Base-by-base conservation (phyloP, 1,140 invertebrate genomes). In the Andricus grossulariae region DNA sequence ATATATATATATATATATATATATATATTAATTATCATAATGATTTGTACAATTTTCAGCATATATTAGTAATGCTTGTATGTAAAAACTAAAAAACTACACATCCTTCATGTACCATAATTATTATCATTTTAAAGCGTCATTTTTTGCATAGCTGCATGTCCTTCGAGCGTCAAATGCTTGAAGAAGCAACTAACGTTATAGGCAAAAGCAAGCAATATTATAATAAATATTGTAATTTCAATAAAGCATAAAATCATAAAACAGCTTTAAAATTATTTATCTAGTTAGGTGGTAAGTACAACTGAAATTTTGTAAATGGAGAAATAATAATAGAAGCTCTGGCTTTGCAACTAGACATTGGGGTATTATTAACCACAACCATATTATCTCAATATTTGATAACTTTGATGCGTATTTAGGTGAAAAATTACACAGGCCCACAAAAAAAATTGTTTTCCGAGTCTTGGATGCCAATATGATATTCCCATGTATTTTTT, bases 71-170 rank as follows among this genome's bases (percentile, higher is more conserved):
- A 66, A 32, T 66, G 25, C 57, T 66, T 66, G 25, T 66, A 66
- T 66, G 54, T 12, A 55, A 55, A 55, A 55, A 55, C 57, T 32
- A 66, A 66, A 66, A 32, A 66, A 66, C 57, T 66, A 25, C 57
- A 39, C 57, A 21, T 66, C 57, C 57, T 66, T 66, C 57, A 66
- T 66, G 25, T 25, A 66, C 25, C 57, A 32, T 39, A 39, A 39
- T 66, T 21, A 66, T 66, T 25, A 66, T 66, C 57, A 66, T 66
- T 66, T 66, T 66, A 66, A 66, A 66, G 57, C 57, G 25, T 66
- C 25, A 39, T 66, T 66, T 66, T 66, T 66, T 66, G 57, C 57
- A 66, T 66, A 66, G 57, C 13, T 39, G 57, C 57, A 32, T 66
- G 57, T 66, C 57, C 57, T 66, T 66, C 57, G 25, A 32, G 21